These are phyloP conservation scores for Notocelia uddmanniana DNA, from an alignment of 2,888 invertebrate genomes.

Conservation along the genomic window DNA sequence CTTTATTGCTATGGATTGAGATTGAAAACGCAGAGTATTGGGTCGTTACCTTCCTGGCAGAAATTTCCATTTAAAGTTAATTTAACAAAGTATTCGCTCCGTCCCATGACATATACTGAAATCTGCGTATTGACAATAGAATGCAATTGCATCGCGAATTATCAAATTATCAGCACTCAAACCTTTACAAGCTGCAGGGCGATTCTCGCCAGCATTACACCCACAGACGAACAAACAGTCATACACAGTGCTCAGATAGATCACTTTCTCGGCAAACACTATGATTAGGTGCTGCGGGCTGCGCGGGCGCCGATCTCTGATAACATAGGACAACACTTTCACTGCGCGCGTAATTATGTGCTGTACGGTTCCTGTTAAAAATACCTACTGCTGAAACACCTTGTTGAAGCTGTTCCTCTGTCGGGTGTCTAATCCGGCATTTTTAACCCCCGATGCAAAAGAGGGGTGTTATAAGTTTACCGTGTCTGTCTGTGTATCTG, in stretches of 20 bases:
- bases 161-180: constrained; percentile 25
- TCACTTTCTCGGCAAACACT: constrained; percentile 68
- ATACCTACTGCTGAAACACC: constrained; percentile 5
- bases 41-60: no score
- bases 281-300: constrained; percentile 62
- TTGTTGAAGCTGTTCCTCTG: background rate
- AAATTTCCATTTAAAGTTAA: background rate
- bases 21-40: no score
- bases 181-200: constrained; percentile 19
- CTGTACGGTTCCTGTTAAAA: constrained; percentile 29
- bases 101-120: background rate
- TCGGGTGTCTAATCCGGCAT: no score
- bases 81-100: background rate
- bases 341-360: constrained; percentile 47
- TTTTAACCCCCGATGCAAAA: no score
- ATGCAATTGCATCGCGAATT: constrained; percentile 27
- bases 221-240: constrained; percentile 21
- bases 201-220: constrained; percentile 16
- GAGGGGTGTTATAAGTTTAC: no score
- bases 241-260: constrained; percentile 47
- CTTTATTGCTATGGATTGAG: no score
- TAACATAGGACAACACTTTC: constrained; percentile 58
- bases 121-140: constrained; percentile 15
- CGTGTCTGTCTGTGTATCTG: no score
- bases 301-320: constrained; percentile 60